Percentiles rank a stretch among this genome's conserved stretches.
Evolutionary conservation across 1,140 invertebrate genomes (phyloP).

Genomic region (Littorina saxatilis): DNA sequence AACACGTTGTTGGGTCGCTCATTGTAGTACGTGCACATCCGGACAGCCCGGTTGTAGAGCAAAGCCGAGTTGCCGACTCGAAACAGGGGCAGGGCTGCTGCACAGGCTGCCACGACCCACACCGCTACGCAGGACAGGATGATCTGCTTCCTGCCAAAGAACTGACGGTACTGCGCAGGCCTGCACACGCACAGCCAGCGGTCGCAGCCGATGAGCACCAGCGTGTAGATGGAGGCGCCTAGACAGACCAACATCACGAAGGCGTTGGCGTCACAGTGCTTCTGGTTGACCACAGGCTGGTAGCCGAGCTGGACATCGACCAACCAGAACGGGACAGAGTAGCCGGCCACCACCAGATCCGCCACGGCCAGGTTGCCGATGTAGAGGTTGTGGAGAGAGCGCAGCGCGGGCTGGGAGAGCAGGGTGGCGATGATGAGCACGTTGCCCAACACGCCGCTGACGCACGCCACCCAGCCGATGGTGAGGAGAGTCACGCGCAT

Average conservation of each 20-base stretch:
- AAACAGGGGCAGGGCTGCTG: background rate
- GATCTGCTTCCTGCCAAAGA: background rate
- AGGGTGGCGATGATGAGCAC: constrained; percentile 73
- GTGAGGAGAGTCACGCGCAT: constrained; percentile 21
- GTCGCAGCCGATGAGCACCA: constrained; percentile 44
- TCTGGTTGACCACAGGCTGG: constrained; percentile 32
- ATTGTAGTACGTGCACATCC: background rate
- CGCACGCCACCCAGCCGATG: constrained; percentile 29
- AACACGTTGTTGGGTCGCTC: background rate
- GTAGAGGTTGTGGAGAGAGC: constrained; percentile 74
- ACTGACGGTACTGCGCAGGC: background rate
- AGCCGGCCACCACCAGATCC: constrained; percentile 80
- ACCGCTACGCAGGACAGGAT: background rate
- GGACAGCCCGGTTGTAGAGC: background rate
- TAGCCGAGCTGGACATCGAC: constrained; percentile 27
- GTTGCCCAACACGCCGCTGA: constrained; percentile 63
- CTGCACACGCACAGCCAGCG: constrained; percentile 47
- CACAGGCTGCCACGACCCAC: background rate
- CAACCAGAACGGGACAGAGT: constrained; percentile 85
- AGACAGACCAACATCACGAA: constrained; percentile 29
- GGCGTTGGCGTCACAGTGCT: constrained; percentile 38
- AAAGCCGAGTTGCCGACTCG: constrained; percentile 2
- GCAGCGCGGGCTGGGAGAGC: constrained; percentile 64
- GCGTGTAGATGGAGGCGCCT: constrained; percentile 76
- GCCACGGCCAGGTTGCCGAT: constrained; percentile 73